Evolutionary conservation across 2,888 invertebrate genomes (phyloP).

Genomic region (Calliphora vomitoria): DNA sequence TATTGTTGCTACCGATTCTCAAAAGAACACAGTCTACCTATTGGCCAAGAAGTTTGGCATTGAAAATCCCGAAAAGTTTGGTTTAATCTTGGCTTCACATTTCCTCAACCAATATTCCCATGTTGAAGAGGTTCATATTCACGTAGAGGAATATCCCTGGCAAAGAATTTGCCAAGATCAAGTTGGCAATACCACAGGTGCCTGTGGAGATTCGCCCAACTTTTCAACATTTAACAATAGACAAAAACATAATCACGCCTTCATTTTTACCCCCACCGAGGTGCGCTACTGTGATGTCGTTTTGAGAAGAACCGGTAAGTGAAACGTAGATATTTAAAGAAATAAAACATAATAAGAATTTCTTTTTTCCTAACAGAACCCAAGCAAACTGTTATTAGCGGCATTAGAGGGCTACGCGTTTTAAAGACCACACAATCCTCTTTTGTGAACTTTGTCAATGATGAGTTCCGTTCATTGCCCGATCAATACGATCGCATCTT

Average conservation of each 20-base stretch:
- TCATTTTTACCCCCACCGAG: conserved; percentile 89
- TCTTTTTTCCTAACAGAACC: conserved; percentile 82
- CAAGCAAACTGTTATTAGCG: conserved; percentile 87
- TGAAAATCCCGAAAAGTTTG: conserved; percentile 91
- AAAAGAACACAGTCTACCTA: conserved; percentile 92
- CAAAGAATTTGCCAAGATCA: conserved; percentile 87
- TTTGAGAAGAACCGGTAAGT: conserved; percentile 88
- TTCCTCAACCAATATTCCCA: conserved; percentile 91
- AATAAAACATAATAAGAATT: not conserved
- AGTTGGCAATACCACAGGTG: conserved; percentile 82
- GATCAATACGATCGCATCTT: conserved; percentile 90
- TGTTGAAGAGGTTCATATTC: conserved; percentile 89
- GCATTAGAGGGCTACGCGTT: conserved; percentile 89
- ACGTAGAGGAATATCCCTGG: conserved; percentile 91
- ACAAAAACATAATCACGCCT: conserved; percentile 90
- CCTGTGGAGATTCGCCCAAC: conserved; percentile 47
- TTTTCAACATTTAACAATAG: conserved; percentile 79
- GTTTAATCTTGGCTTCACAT: conserved; percentile 89
- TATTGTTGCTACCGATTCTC: conserved; percentile 92
- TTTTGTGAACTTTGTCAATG: conserved; percentile 91
- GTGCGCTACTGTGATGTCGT: conserved; percentile 89
- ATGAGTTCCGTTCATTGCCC: conserved; percentile 91
- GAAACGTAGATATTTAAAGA: not conserved
- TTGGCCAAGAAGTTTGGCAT: conserved; percentile 92
- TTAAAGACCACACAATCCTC: conserved; percentile 92